Conservation (phyloP, 2,888 invertebrate species). For the Sthenelais limicola region DNA sequence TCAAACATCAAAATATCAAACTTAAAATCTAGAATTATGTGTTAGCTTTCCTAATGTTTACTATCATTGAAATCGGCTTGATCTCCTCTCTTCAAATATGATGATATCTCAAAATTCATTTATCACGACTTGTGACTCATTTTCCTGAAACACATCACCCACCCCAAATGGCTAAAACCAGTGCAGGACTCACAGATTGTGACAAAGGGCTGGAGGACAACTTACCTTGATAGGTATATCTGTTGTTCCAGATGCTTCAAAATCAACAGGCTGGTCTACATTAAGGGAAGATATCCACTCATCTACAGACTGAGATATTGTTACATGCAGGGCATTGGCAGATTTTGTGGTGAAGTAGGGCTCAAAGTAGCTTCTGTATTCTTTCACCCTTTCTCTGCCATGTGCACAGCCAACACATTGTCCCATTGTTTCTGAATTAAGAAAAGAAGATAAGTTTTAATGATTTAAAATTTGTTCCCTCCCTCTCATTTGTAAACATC, state of each 20-base stretch:
- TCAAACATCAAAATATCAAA: too few species aligned
- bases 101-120: too few species aligned
- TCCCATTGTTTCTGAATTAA: conserved; percentile 16
- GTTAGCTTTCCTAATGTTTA: too few species aligned
- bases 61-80: too few species aligned
- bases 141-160: too few species aligned
- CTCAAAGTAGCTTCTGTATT: conserved; percentile 28
- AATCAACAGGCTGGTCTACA: background rate
- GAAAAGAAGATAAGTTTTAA: background rate
- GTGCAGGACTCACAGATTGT: too few species aligned
- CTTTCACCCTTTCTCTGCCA: conserved; percentile 24
- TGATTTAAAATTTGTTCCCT: background rate
- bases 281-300: conserved; percentile 16
- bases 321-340: background rate
- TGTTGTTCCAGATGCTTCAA: conserved; percentile 1
- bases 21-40: too few species aligned
- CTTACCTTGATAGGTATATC: conserved; percentile 16
- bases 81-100: too few species aligned
- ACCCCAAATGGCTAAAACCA: too few species aligned
- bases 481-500: background rate
- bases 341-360: conserved; percentile 2
- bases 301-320: background rate
- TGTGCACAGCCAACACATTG: background rate
- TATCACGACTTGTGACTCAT: too few species aligned
- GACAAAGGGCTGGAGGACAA: too few species aligned